Base-by-base conservation (phyloP, 2,113 vertebrate species). In the Marcusenius ussheri region DNA sequence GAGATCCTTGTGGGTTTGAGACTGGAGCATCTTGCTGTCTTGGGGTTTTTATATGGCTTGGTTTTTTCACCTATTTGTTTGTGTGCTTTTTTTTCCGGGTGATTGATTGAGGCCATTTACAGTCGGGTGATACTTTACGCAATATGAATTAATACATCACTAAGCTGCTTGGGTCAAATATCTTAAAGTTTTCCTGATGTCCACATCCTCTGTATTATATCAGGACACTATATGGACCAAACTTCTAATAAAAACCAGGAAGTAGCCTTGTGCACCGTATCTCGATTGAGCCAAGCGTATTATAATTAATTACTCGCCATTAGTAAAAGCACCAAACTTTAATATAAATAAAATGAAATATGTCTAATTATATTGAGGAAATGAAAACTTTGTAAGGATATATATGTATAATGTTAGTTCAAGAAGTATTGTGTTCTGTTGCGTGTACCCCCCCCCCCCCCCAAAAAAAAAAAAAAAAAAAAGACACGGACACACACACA, bases 21-120 rank as follows among this genome's bases (percentile, higher is more conserved):
- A 94, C 94, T 95, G 93, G 93, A 93, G 94, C 95, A 94, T 96
- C 94, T 94, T 94, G 93, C 95, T 95, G 92, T 93, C 94, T 94
- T 93, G 92, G 92, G 92, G 95, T 95, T 95, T 86, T 89, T 96
- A 96, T 96, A 95, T 92, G 92, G 92, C 94, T 94, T 92, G 93
- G 91, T 24, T 90, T 84, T 90, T 91, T 92, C 58, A 88, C 42
- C 15, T 86, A 84, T 88, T 89, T 90, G 53, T 21, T 66, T 66
- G 58, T 39, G 9, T 93, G 84, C 53, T 91, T 92, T 51, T 62
- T 92, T 93, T 93, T 93, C 93, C 90, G 77, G 35, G 80, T 91
- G 77, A 88, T 90, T 89, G 91, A 94, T 90, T 89, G 74, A 90
- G 91, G 89, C 53, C 89, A 88, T 35, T 80, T 83, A 89, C 80